Evolutionary conservation across 1,140 invertebrate species (phyloP).

Genomic region (Rhagoletis pomonella): DNA sequence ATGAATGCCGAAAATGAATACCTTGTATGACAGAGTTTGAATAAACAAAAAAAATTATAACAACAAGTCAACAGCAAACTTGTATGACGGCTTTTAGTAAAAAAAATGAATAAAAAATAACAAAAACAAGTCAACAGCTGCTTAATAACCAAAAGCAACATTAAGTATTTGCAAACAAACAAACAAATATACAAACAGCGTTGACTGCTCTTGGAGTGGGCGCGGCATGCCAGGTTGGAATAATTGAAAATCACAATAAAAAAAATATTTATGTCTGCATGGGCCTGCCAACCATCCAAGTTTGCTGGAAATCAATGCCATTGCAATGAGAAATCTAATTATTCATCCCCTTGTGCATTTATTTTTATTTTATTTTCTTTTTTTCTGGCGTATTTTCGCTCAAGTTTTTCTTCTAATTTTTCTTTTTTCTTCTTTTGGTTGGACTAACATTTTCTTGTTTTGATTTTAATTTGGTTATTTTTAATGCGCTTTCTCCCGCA

Average conservation of each 20-base stretch:
- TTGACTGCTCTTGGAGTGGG: neutral
- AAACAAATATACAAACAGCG: neutral
- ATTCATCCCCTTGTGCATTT: slow-evolving; percentile 69
- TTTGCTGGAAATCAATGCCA: slow-evolving; percentile 26
- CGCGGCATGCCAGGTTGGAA: slow-evolving; percentile 29
- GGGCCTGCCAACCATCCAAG: neutral
- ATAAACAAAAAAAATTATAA: neutral
- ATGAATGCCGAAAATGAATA: slow-evolving; percentile 4
- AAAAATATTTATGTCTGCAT: neutral
- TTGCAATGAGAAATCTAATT: slow-evolving; percentile 69
- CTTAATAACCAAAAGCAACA: slow-evolving; percentile 36
- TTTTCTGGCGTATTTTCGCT: slow-evolving; percentile 5
- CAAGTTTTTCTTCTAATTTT: slow-evolving; percentile 35
- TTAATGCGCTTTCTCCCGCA: slow-evolving; percentile 21
- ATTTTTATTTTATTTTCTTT: neutral
- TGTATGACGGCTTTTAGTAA: neutral
- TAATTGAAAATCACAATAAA: slow-evolving; percentile 48
- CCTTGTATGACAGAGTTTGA: slow-evolving; percentile 16
- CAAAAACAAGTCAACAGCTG: slow-evolving; percentile 37
- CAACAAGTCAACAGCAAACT: neutral
- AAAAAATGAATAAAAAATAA: neutral
- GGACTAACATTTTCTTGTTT: slow-evolving; percentile 50
- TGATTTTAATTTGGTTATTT: slow-evolving; percentile 39
- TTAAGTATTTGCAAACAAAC: neutral
- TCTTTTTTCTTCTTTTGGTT: slow-evolving; percentile 50